Percentiles rank a stretch among this genome's conserved stretches.
These are phyloP conservation scores for Myiagra hebetior DNA, from an alignment of 2,113 vertebrate genomes.

Conservation along the genomic window DNA sequence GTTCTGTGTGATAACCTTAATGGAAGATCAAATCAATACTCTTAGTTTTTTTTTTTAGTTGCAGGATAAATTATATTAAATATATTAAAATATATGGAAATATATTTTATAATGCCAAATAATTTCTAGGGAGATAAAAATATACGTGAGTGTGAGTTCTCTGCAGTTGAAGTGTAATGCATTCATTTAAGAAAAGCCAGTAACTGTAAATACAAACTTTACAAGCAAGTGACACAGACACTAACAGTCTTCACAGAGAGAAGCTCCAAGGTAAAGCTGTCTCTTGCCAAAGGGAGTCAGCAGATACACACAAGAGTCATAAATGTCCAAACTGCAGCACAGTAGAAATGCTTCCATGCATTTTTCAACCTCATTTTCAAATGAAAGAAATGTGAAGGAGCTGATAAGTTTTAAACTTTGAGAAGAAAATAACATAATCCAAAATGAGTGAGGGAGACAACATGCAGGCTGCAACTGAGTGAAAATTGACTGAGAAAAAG, in stretches of 20 bases:
- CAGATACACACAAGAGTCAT: fast-evolving
- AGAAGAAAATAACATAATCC: background rate
- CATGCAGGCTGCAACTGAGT: background rate
- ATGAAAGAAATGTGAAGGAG: background rate
- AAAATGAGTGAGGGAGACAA: background rate
- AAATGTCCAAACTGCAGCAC: background rate
- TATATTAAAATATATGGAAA: background rate
- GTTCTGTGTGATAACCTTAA: background rate
- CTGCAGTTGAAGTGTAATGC: background rate
- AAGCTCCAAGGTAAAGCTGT: background rate
- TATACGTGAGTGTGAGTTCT: background rate
- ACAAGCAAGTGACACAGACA: background rate
- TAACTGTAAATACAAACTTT: background rate
- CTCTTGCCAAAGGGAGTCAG: background rate
- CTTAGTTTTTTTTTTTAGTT: background rate
- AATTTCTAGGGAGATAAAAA: background rate
- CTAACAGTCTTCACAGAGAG: background rate
- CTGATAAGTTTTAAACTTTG: background rate
- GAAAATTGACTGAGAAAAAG: background rate
- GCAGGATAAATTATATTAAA: background rate
- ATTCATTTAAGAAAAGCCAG: background rate
- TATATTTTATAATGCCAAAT: background rate
- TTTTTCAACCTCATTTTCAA: background rate
- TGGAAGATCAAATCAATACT: background rate
- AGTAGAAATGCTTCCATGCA: background rate